A percentile compares a stretch with the other conserved stretches of the same genome.
These are phyloP conservation scores for Sympetrum striolatum DNA, from an alignment of 2,888 invertebrate species.

Conservation along the genomic window DNA sequence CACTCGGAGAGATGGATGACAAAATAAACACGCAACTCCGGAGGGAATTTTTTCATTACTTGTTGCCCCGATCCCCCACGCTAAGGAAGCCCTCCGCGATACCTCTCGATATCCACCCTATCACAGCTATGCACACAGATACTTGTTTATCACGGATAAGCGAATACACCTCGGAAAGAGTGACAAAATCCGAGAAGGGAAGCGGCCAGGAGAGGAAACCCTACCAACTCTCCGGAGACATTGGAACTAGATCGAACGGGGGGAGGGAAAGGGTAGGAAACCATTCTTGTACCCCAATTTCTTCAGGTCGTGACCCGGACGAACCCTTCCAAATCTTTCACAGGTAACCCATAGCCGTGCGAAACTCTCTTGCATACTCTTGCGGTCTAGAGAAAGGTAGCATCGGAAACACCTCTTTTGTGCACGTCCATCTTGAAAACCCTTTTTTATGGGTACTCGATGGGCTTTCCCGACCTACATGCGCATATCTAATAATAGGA, in stretches of 20 bases:
- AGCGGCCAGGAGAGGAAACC: slow-evolving; percentile 7
- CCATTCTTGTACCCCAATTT: background rate
- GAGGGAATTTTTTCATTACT: no score
- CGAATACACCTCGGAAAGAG: background rate
- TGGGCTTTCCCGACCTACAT: background rate
- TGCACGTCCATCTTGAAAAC: background rate
- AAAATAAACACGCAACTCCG: no score
- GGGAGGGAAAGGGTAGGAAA: background rate
- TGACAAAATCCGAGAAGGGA: background rate
- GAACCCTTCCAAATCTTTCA: background rate
- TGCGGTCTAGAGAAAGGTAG: background rate
- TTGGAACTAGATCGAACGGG: background rate
- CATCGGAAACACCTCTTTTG: background rate
- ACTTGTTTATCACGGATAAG: background rate
- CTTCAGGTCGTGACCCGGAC: background rate
- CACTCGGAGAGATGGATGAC: no score
- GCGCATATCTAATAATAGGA: background rate
- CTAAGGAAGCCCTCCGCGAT: background rate
- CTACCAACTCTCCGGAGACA: background rate
- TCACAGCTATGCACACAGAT: background rate
- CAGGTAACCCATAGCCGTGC: background rate
- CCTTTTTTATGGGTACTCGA: background rate
- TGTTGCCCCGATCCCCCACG: background rate
- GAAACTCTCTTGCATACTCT: background rate
- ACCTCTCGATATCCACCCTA: background rate